These are phyloP conservation scores for Caenorhabditis sp. DNA, from an alignment of 2,888 invertebrate genomes.

Conservation along the genomic window DNA sequence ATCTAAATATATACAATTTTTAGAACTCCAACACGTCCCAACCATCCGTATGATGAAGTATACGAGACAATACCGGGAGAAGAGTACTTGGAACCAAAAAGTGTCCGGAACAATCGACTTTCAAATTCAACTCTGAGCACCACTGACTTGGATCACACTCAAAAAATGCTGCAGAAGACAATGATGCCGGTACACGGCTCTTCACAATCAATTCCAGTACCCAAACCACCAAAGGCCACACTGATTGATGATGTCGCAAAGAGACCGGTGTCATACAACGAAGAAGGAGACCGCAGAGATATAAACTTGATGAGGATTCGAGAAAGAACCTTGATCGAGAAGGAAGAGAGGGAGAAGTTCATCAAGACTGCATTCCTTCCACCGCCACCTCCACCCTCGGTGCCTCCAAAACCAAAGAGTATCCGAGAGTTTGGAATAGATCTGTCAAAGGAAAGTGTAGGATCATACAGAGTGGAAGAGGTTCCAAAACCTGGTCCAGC, in stretches of 20 bases:
- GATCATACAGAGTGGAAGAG: slow-evolving; percentile 49
- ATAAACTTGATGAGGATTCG: slow-evolving; percentile 30
- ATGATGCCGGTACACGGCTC: slow-evolving; percentile 51
- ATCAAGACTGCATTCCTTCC: slow-evolving; percentile 49
- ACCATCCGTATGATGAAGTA: slow-evolving; percentile 69
- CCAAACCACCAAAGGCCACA: slow-evolving; percentile 30
- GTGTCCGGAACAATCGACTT: slow-evolving; percentile 48
- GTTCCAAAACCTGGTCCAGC: background rate
- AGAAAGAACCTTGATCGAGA: slow-evolving; percentile 52
- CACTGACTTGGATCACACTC: slow-evolving; percentile 38
- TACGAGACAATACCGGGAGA: slow-evolving; percentile 72
- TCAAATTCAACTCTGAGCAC: slow-evolving; percentile 60
- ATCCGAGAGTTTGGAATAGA: slow-evolving; percentile 69
- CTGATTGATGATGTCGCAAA: slow-evolving; percentile 52
- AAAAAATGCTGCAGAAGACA: slow-evolving; percentile 47
- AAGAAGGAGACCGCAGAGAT: slow-evolving; percentile 21
- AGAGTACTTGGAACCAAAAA: slow-evolving; percentile 71
- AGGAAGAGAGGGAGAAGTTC: slow-evolving; percentile 48
- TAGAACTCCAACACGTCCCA: slow-evolving; percentile 57
- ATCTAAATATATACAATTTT: slow-evolving; percentile 6
- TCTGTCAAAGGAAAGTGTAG: slow-evolving; percentile 58
- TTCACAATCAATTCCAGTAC: slow-evolving; percentile 53
- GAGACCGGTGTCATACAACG: slow-evolving; percentile 45
- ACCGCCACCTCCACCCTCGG: slow-evolving; percentile 34
- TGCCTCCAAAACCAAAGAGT: slow-evolving; percentile 54